phyloP scores from a whole-genome alignment of 2,888 invertebrate species.

The Amphipyra tragopoginis region DNA sequence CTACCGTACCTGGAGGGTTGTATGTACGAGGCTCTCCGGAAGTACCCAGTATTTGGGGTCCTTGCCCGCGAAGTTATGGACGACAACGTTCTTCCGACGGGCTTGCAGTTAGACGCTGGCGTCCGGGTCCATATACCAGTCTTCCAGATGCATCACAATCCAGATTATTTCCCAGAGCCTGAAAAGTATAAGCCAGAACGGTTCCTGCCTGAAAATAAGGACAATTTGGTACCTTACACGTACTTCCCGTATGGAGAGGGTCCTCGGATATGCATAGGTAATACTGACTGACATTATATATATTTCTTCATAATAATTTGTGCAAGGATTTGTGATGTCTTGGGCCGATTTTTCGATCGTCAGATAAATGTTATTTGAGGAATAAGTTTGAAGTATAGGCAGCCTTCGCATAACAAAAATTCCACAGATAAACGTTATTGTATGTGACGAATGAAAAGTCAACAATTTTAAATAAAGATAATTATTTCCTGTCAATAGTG shows the following conservation, averaged over 20 bases:
- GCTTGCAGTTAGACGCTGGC: constrained; percentile 49
- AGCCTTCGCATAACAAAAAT: too few species aligned
- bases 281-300: too few species aligned
- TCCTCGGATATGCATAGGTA: constrained; percentile 66
- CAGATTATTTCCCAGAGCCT: constrained; percentile 67
- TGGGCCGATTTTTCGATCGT: not conserved
- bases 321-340: not conserved
- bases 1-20: constrained; percentile 73
- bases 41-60: constrained; percentile 70
- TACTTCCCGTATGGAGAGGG: constrained; percentile 72
- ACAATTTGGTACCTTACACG: constrained; percentile 60
- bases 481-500: too few species aligned
- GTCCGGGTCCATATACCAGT: constrained; percentile 67
- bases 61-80: constrained; percentile 71
- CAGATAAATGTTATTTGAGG: too few species aligned
- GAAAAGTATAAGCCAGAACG: constrained; percentile 65
- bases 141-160: constrained; percentile 63
- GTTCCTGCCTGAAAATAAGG: constrained; percentile 62
- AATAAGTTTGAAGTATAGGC: too few species aligned
- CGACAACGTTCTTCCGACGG: constrained; percentile 45
- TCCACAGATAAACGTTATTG: too few species aligned
- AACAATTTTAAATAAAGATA: too few species aligned
- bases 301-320: not conserved
- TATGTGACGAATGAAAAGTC: too few species aligned
- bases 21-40: constrained; percentile 70